phyloP scores from a whole-genome alignment of 2,797 vertebrate species.

The Periparus ater region DNA sequence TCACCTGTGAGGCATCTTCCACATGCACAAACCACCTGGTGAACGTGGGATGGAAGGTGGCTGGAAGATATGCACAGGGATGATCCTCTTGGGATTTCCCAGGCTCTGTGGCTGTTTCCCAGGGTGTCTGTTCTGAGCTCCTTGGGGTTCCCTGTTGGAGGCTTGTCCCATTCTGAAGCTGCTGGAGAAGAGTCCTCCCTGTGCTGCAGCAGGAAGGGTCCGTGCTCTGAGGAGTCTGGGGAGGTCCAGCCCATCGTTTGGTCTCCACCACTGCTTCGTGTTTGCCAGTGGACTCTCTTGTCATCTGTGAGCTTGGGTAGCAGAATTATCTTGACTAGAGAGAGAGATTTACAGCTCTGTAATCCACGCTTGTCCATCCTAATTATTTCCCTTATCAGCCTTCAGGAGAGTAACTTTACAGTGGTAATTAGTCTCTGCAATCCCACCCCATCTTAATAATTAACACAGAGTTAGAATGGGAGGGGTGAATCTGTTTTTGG shows the following conservation, averaged over 20 bases:
- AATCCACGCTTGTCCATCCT: conserved; percentile 71
- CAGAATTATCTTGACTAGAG: conserved; percentile 63
- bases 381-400: conserved; percentile 75
- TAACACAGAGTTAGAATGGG: background rate
- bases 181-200: background rate
- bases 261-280: background rate
- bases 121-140: background rate
- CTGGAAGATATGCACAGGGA: accelerated
- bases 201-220: background rate
- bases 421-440: conserved; percentile 70
- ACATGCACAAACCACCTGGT: accelerated
- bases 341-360: conserved; percentile 55
- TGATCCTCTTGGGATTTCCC: background rate
- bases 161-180: background rate
- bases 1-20: background rate
- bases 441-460: conserved; percentile 64
- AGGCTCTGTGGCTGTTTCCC: background rate
- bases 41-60: accelerated
- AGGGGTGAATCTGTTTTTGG: background rate
- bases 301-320: background rate
- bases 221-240: background rate
- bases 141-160: background rate
- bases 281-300: background rate
- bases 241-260: accelerated
- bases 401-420: conserved; percentile 56